phyloP scores from a whole-genome alignment of 2,888 invertebrate species.

The Sicus ferrugineus region DNA sequence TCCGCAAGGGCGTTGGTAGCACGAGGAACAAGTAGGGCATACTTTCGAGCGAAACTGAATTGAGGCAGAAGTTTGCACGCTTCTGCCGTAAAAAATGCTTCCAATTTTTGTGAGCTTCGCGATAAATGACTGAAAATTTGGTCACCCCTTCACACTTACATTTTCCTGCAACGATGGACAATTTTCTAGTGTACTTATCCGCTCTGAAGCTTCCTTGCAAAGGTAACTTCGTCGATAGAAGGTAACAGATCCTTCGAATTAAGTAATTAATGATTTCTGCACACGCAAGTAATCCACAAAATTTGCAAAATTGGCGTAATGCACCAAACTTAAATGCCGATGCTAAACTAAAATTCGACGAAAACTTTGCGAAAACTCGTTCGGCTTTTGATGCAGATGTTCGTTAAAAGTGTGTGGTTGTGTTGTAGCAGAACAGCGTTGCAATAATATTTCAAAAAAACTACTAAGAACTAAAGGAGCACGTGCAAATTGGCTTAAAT shows the following conservation, averaged over 20 bases:
- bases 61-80: not conserved
- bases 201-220: not conserved
- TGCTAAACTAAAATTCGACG: conserved; percentile 29
- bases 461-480: too few relatives aligned
- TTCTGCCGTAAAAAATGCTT: not conserved
- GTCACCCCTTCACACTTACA: conserved; percentile 18
- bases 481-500: too few relatives aligned
- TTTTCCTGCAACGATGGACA: not conserved
- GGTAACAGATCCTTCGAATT: conserved; percentile 1
- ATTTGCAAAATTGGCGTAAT: conserved; percentile 10
- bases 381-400: conserved; percentile 16
- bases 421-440: not conserved
- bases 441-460: too few relatives aligned
- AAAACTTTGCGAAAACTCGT: conserved; percentile 23
- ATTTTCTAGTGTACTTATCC: not conserved
- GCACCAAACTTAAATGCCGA: conserved; percentile 28
- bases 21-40: not conserved
- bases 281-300: conserved; percentile 17
- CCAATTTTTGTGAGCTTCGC: not conserved
- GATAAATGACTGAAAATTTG: not conserved
- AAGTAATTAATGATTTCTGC: conserved; percentile 18
- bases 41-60: not conserved
- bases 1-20: not conserved
- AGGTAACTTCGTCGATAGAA: not conserved
- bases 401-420: conserved; percentile 9